Evolutionary conservation across 2,888 invertebrate genomes (phyloP), one percentile per base, ranked within the genome.

Genomic region (Anticlea derivata): DNA sequence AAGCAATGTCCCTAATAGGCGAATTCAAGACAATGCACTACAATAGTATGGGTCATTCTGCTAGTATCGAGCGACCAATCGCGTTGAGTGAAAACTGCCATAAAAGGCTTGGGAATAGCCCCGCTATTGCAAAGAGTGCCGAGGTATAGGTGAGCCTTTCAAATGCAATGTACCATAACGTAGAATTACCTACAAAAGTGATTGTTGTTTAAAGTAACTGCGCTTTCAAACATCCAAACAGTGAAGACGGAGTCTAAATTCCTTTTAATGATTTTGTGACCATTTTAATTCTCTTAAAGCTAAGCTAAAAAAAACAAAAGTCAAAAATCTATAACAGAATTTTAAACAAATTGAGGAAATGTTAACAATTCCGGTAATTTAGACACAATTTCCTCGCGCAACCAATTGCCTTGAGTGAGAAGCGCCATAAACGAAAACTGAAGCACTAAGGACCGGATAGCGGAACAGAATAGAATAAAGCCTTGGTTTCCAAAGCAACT

Each of bases 71-170:
- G 69, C 74, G 75, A 78, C 83, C 86, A 88, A 87, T 89, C 85
- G 80, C 63, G 75, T 74, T 87, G 87, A 89, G 88, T 89, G 88
- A 89, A 87, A 86, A 83, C 82, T 83, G 85, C 86, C 85, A 87
- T 88, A 86, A 86, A 85, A 78, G 79, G 65, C 44, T 53, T 58
- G 63, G 60, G 58, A 71, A 79, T 75, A 73, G 65, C 70, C 61
- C 67, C 67, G 33, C 39, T 43, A 34, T 34, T 23, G 39, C 58
- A 61, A 63, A 69, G 68, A 72, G 63, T 63, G 66, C 56, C 60
- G 57, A 61, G 60, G 55, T 67, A 71, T 62, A 60, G 55, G 58
- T 61, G 55, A 61, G 63, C 65, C 61, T 68, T 66, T 65, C 58
- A 62, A 67, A 72, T 66, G 65, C 63, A 68, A 68, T 63, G 61